Evolutionary conservation across 2,113 vertebrate species (phyloP).

Genomic region (Pseudopipra pipra): DNA sequence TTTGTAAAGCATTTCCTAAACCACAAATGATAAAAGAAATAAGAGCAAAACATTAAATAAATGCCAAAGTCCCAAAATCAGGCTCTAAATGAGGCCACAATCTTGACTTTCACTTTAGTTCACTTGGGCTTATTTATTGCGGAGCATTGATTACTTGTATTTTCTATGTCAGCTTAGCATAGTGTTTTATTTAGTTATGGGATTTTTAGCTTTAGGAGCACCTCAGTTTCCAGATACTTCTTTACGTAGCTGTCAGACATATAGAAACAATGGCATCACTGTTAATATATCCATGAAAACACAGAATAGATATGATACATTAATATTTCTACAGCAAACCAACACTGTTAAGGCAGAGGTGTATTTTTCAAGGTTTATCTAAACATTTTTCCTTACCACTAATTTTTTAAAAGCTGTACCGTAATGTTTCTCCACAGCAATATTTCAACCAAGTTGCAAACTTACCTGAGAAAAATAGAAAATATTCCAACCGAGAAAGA

Average conservation of each 20-base stretch:
- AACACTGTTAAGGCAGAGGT: background rate
- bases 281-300: background rate
- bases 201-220: background rate
- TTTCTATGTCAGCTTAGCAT: background rate
- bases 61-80: background rate
- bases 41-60: background rate
- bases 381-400: background rate
- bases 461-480: background rate
- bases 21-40: background rate
- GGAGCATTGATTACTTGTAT: background rate
- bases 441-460: background rate
- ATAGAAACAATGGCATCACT: background rate
- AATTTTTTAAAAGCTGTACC: background rate
- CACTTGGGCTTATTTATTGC: background rate
- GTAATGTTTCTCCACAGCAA: background rate
- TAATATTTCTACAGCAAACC: background rate
- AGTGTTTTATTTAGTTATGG: background rate
- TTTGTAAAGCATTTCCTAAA: constrained; percentile 13
- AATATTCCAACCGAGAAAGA: background rate
- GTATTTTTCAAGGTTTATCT: background rate
- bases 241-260: background rate
- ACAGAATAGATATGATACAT: background rate
- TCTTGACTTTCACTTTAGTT: background rate
- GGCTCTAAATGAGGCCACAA: background rate
- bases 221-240: background rate